Base-by-base conservation (phyloP, 2,888 invertebrate species). In the Trilocha varians region DNA sequence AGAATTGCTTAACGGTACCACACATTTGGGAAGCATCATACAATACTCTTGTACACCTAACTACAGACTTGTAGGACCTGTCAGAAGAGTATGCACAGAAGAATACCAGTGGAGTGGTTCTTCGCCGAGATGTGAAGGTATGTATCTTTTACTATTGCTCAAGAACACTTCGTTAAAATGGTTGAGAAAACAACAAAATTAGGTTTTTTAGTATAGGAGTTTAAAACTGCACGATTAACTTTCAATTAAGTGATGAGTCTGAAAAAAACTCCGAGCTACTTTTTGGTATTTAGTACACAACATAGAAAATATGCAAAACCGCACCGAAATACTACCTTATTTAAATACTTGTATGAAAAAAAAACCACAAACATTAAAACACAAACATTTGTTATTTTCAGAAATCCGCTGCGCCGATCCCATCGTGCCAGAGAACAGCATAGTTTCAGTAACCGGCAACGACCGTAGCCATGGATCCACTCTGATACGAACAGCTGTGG, bases 391-490 rank as follows among this genome's bases (percentile, higher is more conserved):
- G 6, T 34, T 13, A 16, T 65, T 71, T 48, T 1, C 71, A 94
- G 96, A 96, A 85, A 94, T 96, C 51, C 90, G 96, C 41, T 97
- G 97, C 61, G 88, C 92, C 0, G 95, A 95, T 59, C 96, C 97
- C 0, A 79, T 91, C 2, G 83, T 95, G 17, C 93, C 96, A 0
- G 91, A 93, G 17, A 95, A 96, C 68, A 93, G 95, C 49, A 93
- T 96, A 15, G 87, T 96, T 0, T 95, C 96, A 0, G 94, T 96
- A 25, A 95, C 96, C 0, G 95, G 95, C 40, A 97, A 96, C 66
- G 97, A 97, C 68, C 88, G 97, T 39, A 93, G 93, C 89, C 95
- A 95, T 63, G 95, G 95, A 0, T 88, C 95, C 16, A 95, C 95
- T 0, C 78, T 95, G 13, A 92, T 95, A 50, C 87, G 93, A 34